Conservation (phyloP, 2,113 vertebrate species). For the Butorides virescens region DNA sequence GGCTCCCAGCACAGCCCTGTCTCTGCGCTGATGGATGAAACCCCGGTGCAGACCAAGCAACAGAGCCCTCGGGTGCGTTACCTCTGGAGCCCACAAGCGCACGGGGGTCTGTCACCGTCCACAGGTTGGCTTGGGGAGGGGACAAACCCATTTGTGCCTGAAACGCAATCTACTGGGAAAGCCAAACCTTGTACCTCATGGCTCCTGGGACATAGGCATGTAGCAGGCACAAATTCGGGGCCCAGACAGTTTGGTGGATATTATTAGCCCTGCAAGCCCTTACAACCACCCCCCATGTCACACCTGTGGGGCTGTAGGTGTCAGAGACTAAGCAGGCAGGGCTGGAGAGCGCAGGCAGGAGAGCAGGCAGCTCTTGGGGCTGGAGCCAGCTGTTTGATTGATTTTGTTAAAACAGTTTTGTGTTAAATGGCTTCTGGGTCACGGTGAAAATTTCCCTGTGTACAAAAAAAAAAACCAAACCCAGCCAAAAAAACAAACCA, state of each 20-base stretch:
- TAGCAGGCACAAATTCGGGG: accelerated
- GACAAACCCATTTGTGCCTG: neutral
- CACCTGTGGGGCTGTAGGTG: neutral
- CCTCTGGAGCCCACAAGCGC: neutral
- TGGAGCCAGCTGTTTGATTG: neutral
- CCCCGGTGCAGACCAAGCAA: accelerated
- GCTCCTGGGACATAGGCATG: neutral
- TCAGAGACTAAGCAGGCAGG: neutral
- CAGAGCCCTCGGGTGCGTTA: neutral
- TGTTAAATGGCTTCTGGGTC: neutral
- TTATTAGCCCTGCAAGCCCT: neutral
- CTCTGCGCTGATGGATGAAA: neutral
- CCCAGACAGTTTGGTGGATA: neutral
- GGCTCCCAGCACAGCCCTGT: neutral
- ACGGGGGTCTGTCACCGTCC: neutral
- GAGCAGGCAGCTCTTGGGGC: neutral
- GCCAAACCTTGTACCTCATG: neutral
- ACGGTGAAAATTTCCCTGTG: neutral
- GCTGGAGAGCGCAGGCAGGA: neutral
- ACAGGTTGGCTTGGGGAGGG: neutral
- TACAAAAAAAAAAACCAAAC: neutral
- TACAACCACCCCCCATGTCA: accelerated
- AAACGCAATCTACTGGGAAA: neutral
- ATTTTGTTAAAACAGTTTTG: neutral
- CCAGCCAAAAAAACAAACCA: neutral